Evolutionary conservation across 1,140 invertebrate species (phyloP), one percentile per base, ranked within the genome.

Genomic region (Ectropis grisescens): DNA sequence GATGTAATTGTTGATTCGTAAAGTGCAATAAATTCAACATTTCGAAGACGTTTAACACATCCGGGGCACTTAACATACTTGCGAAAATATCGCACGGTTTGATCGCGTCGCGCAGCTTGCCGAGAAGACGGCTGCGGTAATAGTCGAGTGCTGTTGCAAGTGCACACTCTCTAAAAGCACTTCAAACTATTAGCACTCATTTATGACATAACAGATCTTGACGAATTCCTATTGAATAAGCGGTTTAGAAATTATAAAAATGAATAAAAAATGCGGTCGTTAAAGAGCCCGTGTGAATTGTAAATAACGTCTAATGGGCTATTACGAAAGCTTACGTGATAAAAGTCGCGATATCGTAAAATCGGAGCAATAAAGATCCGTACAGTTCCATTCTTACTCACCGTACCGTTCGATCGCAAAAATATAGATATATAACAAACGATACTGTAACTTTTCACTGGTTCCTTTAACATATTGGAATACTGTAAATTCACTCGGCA

Each of bases 31-130:
- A 40, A 41, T 41, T 37, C 13, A 22, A 14, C 25, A 26, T 35
- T 35, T 37, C 24, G 34, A 43, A 35, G 31, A 33, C 33, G 19
- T 28, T 34, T 44, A 31, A 38, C 40, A 41, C 35, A 52, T 39
- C 41, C 49, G 44, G 24, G 28, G 29, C 41, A 42, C 52, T 55
- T 47, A 51, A 55, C 52, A 54, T 30, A 51, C 47, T 51, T 46
- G 44, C 36, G 35, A 29, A 42, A 34, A 42, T 40, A 39, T 40
- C 31, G 35, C 32, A 23, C 12, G 29, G 35, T 41, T 41, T 44
- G 38, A 43, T 39, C 32, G 33, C 38, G 30, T 39, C 13, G 11
- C 13, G 37, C 29, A 35, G 28, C 37, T 27, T 38, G 10, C 15
- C 12, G n/a, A 11, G 28, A 25, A 31, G 33, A 28, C 33, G 29